Conservation (phyloP, 2,888 invertebrate genomes). For the Andrena haemorrhoa region DNA sequence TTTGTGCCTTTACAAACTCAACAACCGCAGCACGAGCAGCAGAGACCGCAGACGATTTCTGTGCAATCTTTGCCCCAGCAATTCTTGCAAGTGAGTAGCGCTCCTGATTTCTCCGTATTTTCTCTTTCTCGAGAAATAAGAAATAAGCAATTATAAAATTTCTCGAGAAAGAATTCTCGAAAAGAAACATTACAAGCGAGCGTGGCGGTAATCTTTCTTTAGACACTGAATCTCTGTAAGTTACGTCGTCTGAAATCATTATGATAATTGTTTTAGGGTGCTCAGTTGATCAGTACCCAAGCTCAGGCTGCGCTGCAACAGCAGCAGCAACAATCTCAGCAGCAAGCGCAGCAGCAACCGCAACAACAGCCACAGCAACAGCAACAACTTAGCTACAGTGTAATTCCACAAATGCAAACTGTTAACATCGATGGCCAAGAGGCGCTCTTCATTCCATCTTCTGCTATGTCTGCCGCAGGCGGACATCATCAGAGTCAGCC, state of each 20-base stretch:
- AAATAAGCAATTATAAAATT: no score
- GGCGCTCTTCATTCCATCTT: constrained; percentile 95
- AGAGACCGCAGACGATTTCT: constrained; percentile 83
- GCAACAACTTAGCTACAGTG: constrained; percentile 85
- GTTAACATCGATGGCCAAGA: constrained; percentile 97
- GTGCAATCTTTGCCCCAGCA: constrained; percentile 86
- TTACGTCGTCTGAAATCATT: background rate
- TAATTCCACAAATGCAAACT: constrained; percentile 94
- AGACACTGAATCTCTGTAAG: rapidly evolving
- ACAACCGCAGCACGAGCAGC: constrained; percentile 82
- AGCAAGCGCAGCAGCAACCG: constrained; percentile 83
- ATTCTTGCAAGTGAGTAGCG: constrained; percentile 84
- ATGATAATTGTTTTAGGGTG: constrained; percentile 72
- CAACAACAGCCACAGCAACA: constrained; percentile 86
- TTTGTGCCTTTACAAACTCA: constrained; percentile 84
- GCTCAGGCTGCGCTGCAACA: constrained; percentile 82
- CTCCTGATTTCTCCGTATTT: no score
- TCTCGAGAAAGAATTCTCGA: no score
- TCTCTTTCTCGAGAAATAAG: no score
- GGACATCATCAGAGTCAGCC: constrained; percentile 85
- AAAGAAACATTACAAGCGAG: constrained; percentile 79
- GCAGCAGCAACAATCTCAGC: constrained; percentile 81
- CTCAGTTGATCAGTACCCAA: constrained; percentile 81
- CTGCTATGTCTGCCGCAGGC: constrained; percentile 86
- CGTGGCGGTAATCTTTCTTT: rapidly evolving